phyloP scores from a whole-genome alignment of 2,888 invertebrate genomes.

The Thelaira solivaga region DNA sequence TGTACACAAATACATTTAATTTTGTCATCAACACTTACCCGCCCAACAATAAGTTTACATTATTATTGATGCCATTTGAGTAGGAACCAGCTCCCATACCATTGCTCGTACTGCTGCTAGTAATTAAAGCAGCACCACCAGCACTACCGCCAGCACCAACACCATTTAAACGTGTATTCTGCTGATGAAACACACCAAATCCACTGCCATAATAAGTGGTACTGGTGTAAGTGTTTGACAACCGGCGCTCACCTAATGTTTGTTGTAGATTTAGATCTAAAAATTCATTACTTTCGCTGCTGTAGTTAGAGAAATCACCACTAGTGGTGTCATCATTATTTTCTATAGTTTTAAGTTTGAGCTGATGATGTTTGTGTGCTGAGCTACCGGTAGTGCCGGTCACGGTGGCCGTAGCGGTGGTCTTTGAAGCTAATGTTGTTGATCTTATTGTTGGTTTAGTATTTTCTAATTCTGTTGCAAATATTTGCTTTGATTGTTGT shows the following conservation, averaged over 20 bases:
- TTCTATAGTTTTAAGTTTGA: background rate
- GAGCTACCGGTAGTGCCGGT: background rate
- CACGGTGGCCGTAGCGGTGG: background rate
- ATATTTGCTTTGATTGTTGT: conserved; percentile 38
- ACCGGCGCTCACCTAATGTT: conserved; percentile 72
- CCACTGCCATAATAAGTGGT: conserved; percentile 74
- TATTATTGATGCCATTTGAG: conserved; percentile 78
- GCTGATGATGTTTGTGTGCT: background rate
- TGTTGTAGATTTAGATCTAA: conserved; percentile 29
- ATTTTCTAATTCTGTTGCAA: conserved; percentile 3
- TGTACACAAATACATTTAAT: too few relatives aligned
- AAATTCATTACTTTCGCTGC: conserved; percentile 14
- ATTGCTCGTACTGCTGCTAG: conserved; percentile 58
- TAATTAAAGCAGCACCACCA: conserved; percentile 64
- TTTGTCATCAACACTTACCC: conserved; percentile 80
- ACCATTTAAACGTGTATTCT: conserved; percentile 66
- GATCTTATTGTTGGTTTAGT: background rate
- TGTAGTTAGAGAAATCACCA: background rate
- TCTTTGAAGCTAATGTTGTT: conserved; percentile 7
- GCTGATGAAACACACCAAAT: conserved; percentile 73
- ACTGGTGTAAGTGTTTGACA: conserved; percentile 71
- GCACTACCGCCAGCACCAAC: conserved; percentile 65
- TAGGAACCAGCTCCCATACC: conserved; percentile 67
- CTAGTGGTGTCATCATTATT: background rate
- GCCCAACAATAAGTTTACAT: conserved; percentile 86